Conservation (phyloP, 2,797 vertebrate species). For the Toxotes lorentzi region DNA sequence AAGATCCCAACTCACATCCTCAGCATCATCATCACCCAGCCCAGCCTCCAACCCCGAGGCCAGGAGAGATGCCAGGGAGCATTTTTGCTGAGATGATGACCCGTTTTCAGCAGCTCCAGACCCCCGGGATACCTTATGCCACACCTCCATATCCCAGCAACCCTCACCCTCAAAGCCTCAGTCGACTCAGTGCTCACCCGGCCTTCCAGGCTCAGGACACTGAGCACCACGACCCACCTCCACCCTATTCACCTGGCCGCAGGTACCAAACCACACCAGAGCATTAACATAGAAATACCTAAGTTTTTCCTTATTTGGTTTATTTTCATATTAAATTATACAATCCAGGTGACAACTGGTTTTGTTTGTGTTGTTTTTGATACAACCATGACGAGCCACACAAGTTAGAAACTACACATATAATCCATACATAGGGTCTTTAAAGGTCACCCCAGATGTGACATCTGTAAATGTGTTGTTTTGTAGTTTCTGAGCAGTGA, state of each 20-base stretch:
- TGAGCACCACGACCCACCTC: slow-evolving; percentile 28
- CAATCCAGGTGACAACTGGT: too few relatives aligned
- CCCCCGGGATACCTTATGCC: not conserved
- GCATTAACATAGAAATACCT: too few relatives aligned
- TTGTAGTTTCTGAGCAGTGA: too few relatives aligned
- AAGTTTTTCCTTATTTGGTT: too few relatives aligned
- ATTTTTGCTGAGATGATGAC: slow-evolving; percentile 80
- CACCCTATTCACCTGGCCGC: slow-evolving; percentile 49
- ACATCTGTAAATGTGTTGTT: too few relatives aligned
- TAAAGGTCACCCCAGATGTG: too few relatives aligned
- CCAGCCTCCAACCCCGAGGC: not conserved
- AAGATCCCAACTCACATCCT: not conserved
- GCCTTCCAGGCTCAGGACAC: slow-evolving; percentile 5
- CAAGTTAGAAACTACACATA: too few relatives aligned
- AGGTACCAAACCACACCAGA: slow-evolving; percentile 47
- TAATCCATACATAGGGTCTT: too few relatives aligned
- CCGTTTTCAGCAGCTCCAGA: slow-evolving; percentile 69
- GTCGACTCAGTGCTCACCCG: not conserved
- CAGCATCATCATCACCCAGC: not conserved
- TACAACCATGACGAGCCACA: too few relatives aligned
- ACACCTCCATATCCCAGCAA: not conserved
- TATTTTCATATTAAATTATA: too few relatives aligned
- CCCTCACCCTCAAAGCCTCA: not conserved
- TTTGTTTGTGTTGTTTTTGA: too few relatives aligned
- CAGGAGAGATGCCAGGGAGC: slow-evolving; percentile 62